Evolutionary conservation across 2,888 invertebrate species (phyloP).

Genomic region (Sialis fuliginosa): DNA sequence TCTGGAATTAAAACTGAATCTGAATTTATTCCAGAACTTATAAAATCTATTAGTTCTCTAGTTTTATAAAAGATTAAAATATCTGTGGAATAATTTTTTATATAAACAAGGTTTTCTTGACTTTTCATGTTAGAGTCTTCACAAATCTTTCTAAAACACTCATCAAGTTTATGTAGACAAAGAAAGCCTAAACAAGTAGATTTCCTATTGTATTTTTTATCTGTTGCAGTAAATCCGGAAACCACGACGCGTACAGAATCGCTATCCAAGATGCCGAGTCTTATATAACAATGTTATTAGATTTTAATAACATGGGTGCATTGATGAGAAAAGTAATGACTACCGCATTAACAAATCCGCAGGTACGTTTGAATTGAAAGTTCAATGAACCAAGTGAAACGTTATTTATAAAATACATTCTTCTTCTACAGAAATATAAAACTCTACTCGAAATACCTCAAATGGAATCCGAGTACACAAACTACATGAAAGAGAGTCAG

Average conservation of each 20-base stretch:
- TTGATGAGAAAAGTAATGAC: constrained; percentile 91
- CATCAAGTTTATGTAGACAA: no score
- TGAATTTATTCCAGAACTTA: no score
- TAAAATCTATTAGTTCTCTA: no score
- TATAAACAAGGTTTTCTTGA: no score
- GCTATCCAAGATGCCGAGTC: constrained; percentile 74
- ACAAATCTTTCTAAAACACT: no score
- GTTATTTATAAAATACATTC: background rate
- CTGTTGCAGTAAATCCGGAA: constrained; percentile 20
- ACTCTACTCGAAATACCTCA: constrained; percentile 47
- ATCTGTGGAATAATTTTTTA: no score
- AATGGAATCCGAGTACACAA: constrained; percentile 50
- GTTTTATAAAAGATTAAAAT: no score
- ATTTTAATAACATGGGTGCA: constrained; percentile 91
- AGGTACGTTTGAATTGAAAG: constrained; percentile 27
- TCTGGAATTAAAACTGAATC: no score
- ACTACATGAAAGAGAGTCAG: constrained; percentile 54
- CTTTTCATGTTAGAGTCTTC: no score
- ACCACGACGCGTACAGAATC: constrained; percentile 42
- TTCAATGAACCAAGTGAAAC: no score
- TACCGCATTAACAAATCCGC: constrained; percentile 72
- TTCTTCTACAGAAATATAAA: constrained; percentile 43
- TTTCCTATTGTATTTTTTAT: constrained; percentile 1
- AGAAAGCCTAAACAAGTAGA: no score
- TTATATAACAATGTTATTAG: constrained; percentile 79